Evolutionary conservation across 2,888 invertebrate species (phyloP).

Genomic region (Selenia dentaria): DNA sequence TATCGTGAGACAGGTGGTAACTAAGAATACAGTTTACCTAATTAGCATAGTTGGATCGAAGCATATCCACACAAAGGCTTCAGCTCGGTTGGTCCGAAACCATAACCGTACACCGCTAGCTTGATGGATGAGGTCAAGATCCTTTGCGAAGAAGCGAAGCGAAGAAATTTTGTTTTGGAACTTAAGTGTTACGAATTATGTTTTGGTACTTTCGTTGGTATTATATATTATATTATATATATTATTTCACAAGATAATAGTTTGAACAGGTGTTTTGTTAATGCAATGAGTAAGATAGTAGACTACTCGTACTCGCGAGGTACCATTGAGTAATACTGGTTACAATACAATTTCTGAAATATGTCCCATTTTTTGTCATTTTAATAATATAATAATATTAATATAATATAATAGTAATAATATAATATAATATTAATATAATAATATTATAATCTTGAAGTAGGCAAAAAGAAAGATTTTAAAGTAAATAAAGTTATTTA

Average conservation of each 20-base stretch:
- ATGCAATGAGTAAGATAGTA: too few relatives aligned
- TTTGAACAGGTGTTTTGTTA: slow-evolving; percentile 11
- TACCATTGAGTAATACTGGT: slow-evolving; percentile 1
- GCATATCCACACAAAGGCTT: slow-evolving; percentile 2
- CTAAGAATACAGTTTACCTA: neutral
- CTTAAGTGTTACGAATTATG: slow-evolving; percentile 5
- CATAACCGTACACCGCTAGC: slow-evolving; percentile 26
- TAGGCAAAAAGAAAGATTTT: too few relatives aligned
- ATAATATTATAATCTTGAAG: too few relatives aligned
- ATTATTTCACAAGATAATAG: neutral
- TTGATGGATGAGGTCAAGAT: slow-evolving; percentile 30
- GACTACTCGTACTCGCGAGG: neutral
- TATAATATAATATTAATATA: too few relatives aligned
- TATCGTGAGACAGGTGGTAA: too few relatives aligned
- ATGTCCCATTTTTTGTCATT: too few relatives aligned
- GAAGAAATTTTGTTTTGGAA: slow-evolving; percentile 4
- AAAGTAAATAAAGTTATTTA: too few relatives aligned
- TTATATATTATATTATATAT: neutral
- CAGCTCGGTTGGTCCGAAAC: slow-evolving; percentile 7
- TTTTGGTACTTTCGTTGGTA: slow-evolving; percentile 17
- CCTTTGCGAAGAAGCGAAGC: slow-evolving; percentile 15
- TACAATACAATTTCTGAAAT: too few relatives aligned
- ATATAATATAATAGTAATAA: too few relatives aligned
- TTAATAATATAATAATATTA: too few relatives aligned
- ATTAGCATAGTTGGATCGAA: slow-evolving; percentile 9